phyloP scores from a whole-genome alignment of 2,888 invertebrate genomes.

The Amitus sp. region DNA sequence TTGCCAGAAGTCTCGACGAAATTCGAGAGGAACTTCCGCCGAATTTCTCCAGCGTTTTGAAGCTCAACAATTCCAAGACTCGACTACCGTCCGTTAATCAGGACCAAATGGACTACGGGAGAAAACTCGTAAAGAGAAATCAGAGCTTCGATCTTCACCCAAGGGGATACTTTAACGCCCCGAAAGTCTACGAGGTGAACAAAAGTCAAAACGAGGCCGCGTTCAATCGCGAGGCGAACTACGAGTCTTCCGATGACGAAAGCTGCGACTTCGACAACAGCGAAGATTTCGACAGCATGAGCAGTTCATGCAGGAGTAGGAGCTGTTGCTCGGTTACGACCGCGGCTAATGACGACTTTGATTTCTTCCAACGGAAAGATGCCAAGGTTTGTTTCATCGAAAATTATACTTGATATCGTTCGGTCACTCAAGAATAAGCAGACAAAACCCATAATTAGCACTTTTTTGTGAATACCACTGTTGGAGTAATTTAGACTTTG shows the following conservation, averaged over 20 bases:
- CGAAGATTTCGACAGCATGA: constrained; percentile 62
- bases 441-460: too few species aligned
- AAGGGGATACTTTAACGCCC: not conserved
- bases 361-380: constrained; percentile 68
- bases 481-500: too few species aligned
- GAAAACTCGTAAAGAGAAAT: constrained; percentile 51
- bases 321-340: constrained; percentile 72
- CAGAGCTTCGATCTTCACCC: constrained; percentile 57
- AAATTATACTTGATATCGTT: too few species aligned
- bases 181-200: not conserved
- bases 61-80: constrained; percentile 5
- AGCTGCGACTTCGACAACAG: constrained; percentile 57
- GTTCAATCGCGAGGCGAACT: constrained; percentile 43
- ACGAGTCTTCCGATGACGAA: constrained; percentile 60
- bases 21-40: constrained; percentile 52
- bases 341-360: constrained; percentile 74
- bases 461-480: too few species aligned
- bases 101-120: constrained; percentile 18
- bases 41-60: not conserved
- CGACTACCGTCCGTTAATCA: too few species aligned
- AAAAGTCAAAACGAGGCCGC: not conserved
- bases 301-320: constrained; percentile 63
- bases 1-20: constrained; percentile 57
- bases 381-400: constrained; percentile 49
- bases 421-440: too few species aligned